These are phyloP conservation scores for Lemur catta DNA, from an alignment of 2,797 vertebrate genomes.

Conservation along the genomic window DNA sequence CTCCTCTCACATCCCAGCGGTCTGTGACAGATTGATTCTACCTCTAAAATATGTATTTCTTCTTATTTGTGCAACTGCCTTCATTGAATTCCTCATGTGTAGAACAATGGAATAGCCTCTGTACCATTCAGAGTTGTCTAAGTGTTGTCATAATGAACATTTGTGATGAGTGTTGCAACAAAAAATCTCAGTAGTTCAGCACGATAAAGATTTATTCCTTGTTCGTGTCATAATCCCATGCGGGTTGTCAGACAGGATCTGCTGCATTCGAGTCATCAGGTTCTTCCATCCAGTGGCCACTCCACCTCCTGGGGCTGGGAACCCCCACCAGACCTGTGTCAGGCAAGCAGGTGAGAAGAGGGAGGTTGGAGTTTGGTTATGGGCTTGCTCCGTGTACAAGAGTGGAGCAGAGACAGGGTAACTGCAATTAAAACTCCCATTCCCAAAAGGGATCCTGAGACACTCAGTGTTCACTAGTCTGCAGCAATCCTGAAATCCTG, in stretches of 20 bases:
- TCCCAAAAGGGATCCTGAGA: not conserved
- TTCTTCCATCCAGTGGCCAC: not conserved
- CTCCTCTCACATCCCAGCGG: not conserved
- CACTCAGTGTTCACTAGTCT: not conserved
- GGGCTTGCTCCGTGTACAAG: not conserved
- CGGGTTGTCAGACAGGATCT: not conserved
- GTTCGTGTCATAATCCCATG: not conserved
- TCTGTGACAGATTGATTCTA: not conserved
- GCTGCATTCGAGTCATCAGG: not conserved
- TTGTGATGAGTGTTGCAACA: not conserved
- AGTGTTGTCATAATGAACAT: not conserved
- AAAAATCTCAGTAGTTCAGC: not conserved
- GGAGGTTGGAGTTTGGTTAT: not conserved
- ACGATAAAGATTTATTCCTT: not conserved
- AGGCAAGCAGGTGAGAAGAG: not conserved
- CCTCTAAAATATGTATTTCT: not conserved
- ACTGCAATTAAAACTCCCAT: not conserved
- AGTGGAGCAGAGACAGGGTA: not conserved
- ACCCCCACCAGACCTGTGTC: rapidly evolving
- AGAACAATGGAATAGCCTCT: not conserved
- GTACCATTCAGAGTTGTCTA: not conserved
- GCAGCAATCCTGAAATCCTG: not conserved
- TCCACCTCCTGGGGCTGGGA: not conserved
- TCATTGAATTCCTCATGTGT: not conserved
- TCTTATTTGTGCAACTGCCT: not conserved